These are phyloP conservation scores for Eulithis prunata DNA, from an alignment of 2,888 invertebrate genomes.

Conservation along the genomic window DNA sequence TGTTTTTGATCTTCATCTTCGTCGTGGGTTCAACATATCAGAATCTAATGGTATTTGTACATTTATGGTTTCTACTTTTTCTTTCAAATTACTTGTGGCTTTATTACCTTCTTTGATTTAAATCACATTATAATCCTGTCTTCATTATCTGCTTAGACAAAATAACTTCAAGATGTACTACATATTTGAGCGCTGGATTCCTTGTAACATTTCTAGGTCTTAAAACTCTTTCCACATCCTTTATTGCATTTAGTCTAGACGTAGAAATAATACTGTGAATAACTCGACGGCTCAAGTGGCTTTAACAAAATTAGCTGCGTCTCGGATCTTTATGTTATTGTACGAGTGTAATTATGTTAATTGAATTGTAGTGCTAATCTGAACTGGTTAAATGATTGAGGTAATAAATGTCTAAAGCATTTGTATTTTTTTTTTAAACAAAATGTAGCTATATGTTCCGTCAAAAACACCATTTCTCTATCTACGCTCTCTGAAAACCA, in stretches of 20 bases:
- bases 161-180: constrained; percentile 12
- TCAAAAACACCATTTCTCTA: no score
- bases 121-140: background rate
- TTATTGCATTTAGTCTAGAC: constrained; percentile 46
- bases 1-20: constrained; percentile 5
- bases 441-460: no score
- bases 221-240: constrained; percentile 31
- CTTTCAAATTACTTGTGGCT: background rate
- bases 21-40: constrained; percentile 5
- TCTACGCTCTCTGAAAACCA: no score
- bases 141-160: background rate
- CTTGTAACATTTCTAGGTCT: constrained; percentile 17
- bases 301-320: constrained; percentile 36
- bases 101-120: no score
- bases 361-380: constrained; percentile 7
- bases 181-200: constrained; percentile 5
- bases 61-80: background rate
- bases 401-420: no score
- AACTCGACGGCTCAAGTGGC: constrained; percentile 30
- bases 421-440: no score
- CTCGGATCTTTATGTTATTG: constrained; percentile 9
- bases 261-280: constrained; percentile 39
- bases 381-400: background rate
- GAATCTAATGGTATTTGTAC: constrained; percentile 8
- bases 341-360: constrained; percentile 15